Evolutionary conservation across 2,888 invertebrate genomes (phyloP).

Genomic region (Drosophila putrida): DNA sequence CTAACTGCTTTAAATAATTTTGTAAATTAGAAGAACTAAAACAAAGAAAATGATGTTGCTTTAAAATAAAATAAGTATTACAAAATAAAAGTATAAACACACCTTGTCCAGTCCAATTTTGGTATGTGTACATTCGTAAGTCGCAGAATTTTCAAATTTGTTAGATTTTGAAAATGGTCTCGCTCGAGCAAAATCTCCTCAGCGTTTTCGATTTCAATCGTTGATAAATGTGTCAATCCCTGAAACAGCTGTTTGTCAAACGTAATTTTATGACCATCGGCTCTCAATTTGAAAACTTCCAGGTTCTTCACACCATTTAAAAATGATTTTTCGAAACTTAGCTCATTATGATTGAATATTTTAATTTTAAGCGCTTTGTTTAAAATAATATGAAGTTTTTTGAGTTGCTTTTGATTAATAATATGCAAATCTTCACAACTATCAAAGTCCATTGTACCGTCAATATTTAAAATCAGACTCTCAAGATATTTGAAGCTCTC

Average conservation of each 20-base stretch:
- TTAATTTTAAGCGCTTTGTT: not conserved
- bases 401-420: not conserved
- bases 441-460: not conserved
- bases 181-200: accelerated
- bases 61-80: too few relatives aligned
- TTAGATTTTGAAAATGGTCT: not conserved
- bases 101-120: not conserved
- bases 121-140: not conserved
- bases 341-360: not conserved
- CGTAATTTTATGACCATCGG: not conserved
- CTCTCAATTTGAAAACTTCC: not conserved
- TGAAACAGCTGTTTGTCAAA: not conserved
- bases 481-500: not conserved
- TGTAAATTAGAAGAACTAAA: not conserved
- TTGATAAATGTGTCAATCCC: not conserved
- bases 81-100: not conserved
- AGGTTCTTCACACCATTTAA: not conserved
- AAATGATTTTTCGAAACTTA: not conserved
- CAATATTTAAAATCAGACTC: not conserved
- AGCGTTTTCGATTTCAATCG: not conserved
- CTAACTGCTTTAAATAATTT: not conserved
- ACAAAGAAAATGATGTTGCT: not conserved
- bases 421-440: accelerated
- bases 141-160: not conserved
- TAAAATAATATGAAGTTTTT: not conserved